Evolutionary conservation across 1,140 invertebrate species (phyloP), one percentile per base, ranked within the genome.

Genomic region (Bombus superbus): DNA sequence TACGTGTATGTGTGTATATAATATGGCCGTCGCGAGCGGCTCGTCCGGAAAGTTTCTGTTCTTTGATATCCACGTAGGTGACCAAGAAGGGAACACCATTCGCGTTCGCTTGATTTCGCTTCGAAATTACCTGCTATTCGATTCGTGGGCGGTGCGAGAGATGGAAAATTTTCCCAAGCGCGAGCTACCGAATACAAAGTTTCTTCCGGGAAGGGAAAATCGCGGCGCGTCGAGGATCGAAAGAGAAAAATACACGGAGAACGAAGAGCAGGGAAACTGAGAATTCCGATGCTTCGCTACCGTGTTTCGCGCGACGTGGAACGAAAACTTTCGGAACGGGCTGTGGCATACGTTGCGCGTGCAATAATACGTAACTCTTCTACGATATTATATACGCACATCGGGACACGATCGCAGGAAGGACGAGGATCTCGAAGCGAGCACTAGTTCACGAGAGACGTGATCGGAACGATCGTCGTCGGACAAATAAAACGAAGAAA

Each of bases 251-350:
- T 18, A 32, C 10, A 42, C 0, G 25, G 25, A 59, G 53, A 25
- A 71, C 47, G 47, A 57, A 42, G 18, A 25, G 8, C 10, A 11
- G 35, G 13, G 42, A 42, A 10, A 13, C 47, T 53, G 59, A 35
- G 68, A 44, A 18, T 28, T 53, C 47, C 35, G n/a, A 38, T 40
- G 64, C 40, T n/a, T 68, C 25, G 35, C 38, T 77, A 8, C 25
- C 47, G 28, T n/a, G 38, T 62, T 73, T 25, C 53, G 10, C 38
- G 42, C n/a, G 47, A 53, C 6, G 28, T 10, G 25, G 25, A 22
- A 53, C 13, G 59, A 38, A 83, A 84, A 78, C 47, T 84, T 84
- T 78, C 73, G 82, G 38, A 6, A 40, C 73, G 81, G 32, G 6
- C 57, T 59, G 59, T 57, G 13, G 44, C 81, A n/a, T 13, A 18